These are phyloP conservation scores for Stratiomys singularior DNA, from an alignment of 2,888 invertebrate genomes.

Conservation along the genomic window DNA sequence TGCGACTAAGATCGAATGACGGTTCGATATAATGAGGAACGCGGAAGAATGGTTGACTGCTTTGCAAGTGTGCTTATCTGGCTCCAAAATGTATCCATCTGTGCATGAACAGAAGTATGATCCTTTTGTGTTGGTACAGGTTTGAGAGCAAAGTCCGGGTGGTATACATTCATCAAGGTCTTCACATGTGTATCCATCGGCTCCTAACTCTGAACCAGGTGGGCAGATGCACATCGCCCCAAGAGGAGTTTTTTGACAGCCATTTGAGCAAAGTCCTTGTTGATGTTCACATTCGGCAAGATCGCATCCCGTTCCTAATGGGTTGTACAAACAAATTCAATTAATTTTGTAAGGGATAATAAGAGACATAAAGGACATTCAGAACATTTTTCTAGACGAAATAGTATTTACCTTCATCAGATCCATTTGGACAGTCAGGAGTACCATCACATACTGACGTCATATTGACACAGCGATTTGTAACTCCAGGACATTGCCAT, in stretches of 20 bases:
- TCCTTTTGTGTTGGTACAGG: constrained; percentile 89
- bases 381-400: not conserved
- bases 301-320: constrained; percentile 76
- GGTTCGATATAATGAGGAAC: constrained; percentile 92
- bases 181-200: constrained; percentile 75
- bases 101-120: constrained; percentile 89
- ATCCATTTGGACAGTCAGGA: constrained; percentile 91
- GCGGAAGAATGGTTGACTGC: constrained; percentile 91
- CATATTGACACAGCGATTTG: constrained; percentile 84
- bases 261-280: constrained; percentile 81
- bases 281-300: constrained; percentile 82
- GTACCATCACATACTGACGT: constrained; percentile 90
- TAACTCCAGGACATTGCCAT: constrained; percentile 88
- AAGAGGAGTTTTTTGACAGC: constrained; percentile 85
- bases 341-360: too few relatives aligned
- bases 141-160: constrained; percentile 90
- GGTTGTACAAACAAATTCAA: not conserved
- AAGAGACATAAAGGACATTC: too few relatives aligned
- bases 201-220: constrained; percentile 80
- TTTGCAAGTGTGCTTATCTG: constrained; percentile 89
- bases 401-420: constrained; percentile 79
- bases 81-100: constrained; percentile 82
- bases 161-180: constrained; percentile 91
- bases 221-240: constrained; percentile 95
- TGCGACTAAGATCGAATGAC: constrained; percentile 90